Conservation (phyloP, 2,888 invertebrate genomes). For the Dioctria rufipes region DNA sequence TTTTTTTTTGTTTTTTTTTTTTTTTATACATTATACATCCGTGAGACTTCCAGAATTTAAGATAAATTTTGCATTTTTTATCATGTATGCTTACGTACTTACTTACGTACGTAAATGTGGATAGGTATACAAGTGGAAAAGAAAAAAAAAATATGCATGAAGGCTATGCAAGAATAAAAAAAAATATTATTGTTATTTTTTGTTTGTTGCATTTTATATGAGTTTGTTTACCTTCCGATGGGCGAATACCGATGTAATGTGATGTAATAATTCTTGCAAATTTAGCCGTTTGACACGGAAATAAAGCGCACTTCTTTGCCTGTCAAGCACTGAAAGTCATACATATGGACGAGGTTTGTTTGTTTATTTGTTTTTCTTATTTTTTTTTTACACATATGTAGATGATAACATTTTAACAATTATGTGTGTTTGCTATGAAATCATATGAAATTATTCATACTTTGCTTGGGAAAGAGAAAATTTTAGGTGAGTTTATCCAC, state of each 20-base stretch:
- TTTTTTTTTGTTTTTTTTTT: not conserved
- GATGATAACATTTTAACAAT: no score
- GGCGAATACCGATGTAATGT: not conserved
- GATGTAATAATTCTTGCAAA: not conserved
- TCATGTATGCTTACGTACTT: not conserved
- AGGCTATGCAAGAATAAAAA: not conserved
- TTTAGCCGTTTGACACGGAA: not conserved
- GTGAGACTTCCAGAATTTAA: not conserved
- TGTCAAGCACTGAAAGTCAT: not conserved
- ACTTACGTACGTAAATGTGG: no score
- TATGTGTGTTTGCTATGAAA: no score
- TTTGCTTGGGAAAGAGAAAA: no score
- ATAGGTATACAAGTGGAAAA: no score
- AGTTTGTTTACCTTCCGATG: slow-evolving; percentile 2
- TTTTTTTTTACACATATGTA: no score
- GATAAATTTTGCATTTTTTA: slow-evolving; percentile 2
- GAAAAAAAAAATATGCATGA: not conserved
- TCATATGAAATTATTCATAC: no score
- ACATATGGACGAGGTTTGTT: no score
- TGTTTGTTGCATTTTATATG: not conserved
- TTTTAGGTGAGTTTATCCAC: no score
- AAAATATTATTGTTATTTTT: no score
- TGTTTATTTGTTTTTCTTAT: no score
- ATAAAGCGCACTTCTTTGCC: not conserved
- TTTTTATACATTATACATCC: not conserved